phyloP scores from a whole-genome alignment of 2,113 vertebrate genomes.

The Pionites leucogaster region DNA sequence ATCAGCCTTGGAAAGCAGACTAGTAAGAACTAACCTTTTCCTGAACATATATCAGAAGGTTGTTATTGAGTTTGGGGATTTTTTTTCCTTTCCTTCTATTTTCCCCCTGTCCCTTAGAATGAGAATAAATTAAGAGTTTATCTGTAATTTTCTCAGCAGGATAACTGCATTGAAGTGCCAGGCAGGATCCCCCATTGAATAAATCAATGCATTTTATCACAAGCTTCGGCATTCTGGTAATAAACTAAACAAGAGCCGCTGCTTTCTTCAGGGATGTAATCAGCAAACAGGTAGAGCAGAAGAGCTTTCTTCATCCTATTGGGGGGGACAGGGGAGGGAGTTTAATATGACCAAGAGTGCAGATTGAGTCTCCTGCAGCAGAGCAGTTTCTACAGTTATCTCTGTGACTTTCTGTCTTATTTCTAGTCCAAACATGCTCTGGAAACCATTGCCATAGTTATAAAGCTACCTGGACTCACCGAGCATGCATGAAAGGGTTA shows the following conservation, averaged over 20 bases:
- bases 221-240: conserved; percentile 69
- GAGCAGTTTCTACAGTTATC: conserved; percentile 69
- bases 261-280: conserved; percentile 65
- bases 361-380: conserved; percentile 40
- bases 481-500: conserved; percentile 71
- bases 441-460: conserved; percentile 80
- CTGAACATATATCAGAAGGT: neutral
- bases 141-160: conserved; percentile 71
- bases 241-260: conserved; percentile 71
- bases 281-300: conserved; percentile 68
- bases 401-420: conserved; percentile 54
- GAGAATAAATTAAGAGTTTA: conserved; percentile 69
- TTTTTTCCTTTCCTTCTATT: neutral
- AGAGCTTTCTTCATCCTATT: conserved; percentile 50
- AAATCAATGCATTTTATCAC: conserved; percentile 73
- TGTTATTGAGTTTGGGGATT: neutral
- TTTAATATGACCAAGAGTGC: conserved; percentile 71
- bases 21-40: neutral
- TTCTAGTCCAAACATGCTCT: conserved; percentile 70
- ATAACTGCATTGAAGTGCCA: conserved; percentile 57
- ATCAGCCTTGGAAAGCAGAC: neutral
- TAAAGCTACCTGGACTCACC: conserved; percentile 73
- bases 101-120: neutral
- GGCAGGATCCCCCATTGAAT: conserved; percentile 71
- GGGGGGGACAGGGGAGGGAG: neutral